Conservation (phyloP, 2,113 vertebrate species). For the Chloebia gouldiae region DNA sequence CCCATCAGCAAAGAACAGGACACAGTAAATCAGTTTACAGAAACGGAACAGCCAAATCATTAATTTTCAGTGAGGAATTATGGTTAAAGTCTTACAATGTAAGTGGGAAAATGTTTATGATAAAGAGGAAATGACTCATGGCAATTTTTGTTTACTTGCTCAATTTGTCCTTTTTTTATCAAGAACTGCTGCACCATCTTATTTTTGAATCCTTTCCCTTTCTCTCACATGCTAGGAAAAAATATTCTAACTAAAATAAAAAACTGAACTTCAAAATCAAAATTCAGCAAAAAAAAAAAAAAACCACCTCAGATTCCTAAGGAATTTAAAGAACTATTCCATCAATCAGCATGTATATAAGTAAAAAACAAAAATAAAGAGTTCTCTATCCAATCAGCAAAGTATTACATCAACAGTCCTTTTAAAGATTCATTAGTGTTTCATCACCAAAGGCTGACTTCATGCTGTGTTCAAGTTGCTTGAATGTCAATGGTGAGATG, state of each 20-base stretch:
- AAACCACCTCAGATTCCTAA: background rate
- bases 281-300: background rate
- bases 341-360: background rate
- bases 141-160: background rate
- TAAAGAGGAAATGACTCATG: background rate
- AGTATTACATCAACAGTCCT: background rate
- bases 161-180: background rate
- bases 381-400: background rate
- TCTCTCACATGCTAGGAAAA: background rate
- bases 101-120: background rate
- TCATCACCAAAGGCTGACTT: slow-evolving; percentile 3
- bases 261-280: background rate
- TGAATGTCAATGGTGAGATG: background rate
- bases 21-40: background rate
- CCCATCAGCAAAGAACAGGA: background rate
- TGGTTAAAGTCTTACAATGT: background rate
- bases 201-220: background rate
- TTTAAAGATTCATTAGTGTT: slow-evolving; percentile 34
- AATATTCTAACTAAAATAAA: background rate
- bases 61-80: background rate
- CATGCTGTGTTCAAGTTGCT: background rate
- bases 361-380: background rate
- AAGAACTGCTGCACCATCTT: background rate
- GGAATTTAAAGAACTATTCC: background rate
- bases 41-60: background rate